Evolutionary conservation across 2,888 invertebrate species (phyloP).

Genomic region (Coleophora deauratella): DNA sequence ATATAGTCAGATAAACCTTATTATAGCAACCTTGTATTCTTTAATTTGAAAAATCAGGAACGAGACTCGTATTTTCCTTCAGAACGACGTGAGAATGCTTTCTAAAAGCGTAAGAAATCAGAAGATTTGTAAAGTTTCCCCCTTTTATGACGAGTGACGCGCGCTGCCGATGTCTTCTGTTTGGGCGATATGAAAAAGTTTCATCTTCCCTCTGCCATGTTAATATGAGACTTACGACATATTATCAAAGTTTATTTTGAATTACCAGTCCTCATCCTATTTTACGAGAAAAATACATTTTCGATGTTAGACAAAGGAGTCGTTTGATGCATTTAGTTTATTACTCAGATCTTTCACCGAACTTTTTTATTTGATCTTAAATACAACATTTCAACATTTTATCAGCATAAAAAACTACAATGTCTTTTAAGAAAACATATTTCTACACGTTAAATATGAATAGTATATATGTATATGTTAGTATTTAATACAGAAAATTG

Average conservation of each 20-base stretch:
- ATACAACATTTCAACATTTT: constrained; percentile 31
- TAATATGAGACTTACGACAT: constrained; percentile 25
- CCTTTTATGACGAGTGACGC: constrained; percentile 64
- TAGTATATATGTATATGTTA: too few species aligned
- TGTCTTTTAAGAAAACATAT: too few species aligned
- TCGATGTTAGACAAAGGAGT: constrained; percentile 46
- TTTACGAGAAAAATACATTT: constrained; percentile 48
- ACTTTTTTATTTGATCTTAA: constrained; percentile 48
- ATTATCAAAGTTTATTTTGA: constrained; percentile 19
- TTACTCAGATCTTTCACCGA: constrained; percentile 44
- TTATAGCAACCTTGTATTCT: too few species aligned
- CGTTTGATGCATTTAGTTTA: constrained; percentile 64
- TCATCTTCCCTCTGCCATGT: constrained; percentile 13
- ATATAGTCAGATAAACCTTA: too few species aligned
- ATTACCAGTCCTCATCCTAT: constrained; percentile 1
- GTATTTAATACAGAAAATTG: too few species aligned
- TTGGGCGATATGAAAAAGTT: constrained; percentile 66
- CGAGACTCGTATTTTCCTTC: too few species aligned
- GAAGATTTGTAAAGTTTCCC: constrained; percentile 71
- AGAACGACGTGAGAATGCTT: constrained; percentile 7
- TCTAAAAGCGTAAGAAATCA: constrained; percentile 69
- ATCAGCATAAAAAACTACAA: too few species aligned
- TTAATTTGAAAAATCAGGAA: too few species aligned
- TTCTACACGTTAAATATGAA: too few species aligned
- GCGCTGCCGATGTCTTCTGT: constrained; percentile 61